These are phyloP conservation scores for Neodiprion lecontei DNA, from an alignment of 1,140 invertebrate genomes.

Conservation along the genomic window DNA sequence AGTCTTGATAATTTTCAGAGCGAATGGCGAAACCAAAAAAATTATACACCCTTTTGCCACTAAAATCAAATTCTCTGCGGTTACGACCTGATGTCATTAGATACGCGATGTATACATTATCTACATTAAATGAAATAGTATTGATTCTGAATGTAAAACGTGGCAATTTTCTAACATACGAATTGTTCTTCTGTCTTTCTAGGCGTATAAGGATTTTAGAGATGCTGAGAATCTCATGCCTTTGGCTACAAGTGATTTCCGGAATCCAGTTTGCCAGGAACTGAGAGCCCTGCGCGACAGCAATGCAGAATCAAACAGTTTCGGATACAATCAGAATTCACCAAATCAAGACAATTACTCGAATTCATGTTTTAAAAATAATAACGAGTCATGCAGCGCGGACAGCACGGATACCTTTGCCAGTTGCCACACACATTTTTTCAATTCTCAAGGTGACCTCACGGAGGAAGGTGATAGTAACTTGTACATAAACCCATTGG, in stretches of 20 bases:
- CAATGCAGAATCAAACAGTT: slow-evolving; percentile 58
- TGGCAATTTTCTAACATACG: no score
- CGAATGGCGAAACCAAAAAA: no score
- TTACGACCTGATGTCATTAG: no score
- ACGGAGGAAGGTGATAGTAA: slow-evolving; percentile 80
- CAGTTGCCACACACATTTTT: slow-evolving; percentile 94
- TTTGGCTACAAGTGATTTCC: slow-evolving; percentile 79
- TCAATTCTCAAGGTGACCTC: slow-evolving; percentile 83
- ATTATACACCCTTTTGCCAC: no score
- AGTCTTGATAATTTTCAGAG: no score
- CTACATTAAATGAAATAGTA: no score
- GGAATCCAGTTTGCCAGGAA: slow-evolving; percentile 80
- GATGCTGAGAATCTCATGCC: slow-evolving; percentile 87
- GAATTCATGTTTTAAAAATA: slow-evolving; percentile 53
- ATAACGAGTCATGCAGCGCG: slow-evolving; percentile 75
- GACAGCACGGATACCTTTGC: slow-evolving; percentile 93
- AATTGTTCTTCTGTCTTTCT: slow-evolving; percentile 39
- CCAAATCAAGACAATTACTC: slow-evolving; percentile 27
- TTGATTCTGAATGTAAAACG: no score
- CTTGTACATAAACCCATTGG: slow-evolving; percentile 91
- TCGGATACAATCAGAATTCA: slow-evolving; percentile 50
- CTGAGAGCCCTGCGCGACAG: slow-evolving; percentile 70
- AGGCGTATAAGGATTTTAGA: slow-evolving; percentile 89
- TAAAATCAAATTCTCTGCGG: no score
- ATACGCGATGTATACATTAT: no score